Evolutionary conservation across 2,113 vertebrate species (phyloP), one percentile per base, ranked within the genome.

Genomic region (Ptychochromis oligacanthus): DNA sequence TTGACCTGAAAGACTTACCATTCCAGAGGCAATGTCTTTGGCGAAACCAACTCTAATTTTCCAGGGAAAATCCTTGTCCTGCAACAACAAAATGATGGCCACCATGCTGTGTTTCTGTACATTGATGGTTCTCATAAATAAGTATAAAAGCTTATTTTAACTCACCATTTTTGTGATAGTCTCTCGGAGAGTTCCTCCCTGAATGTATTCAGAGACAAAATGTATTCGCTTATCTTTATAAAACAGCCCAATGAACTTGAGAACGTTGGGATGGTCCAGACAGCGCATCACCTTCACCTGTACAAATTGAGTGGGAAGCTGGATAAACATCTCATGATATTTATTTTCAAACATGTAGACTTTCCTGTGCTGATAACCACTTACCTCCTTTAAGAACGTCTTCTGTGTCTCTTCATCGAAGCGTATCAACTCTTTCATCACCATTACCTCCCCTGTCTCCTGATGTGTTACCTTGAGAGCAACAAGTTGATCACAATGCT

Each of bases 231-330:
- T 99, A 94, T 99, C 98, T 91, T 99, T 99, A 82, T 99, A 99
- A 77, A 99, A 97, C 38, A 99, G 95, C 6, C 98, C 98, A 0
- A 99, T 99, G 90, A 99, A 99, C 93, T 95, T 97, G 49, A 99
- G 96, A 64, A 99, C 98, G 0, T 99, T 99, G 31, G 98, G 98
- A 86, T 99, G 98, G 84, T 99, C 97, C 62, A 99, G 93, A 85
- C 98, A 98, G 5, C 98, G 96, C 98, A 99, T 99, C 91, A 99
- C 98, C 90, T 99, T 99, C 84, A 99, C 98, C 98, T 99, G 93
- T 26, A 49, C 1, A 64, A 6, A 43, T 28, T n/a, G 10, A 61
- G 18, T 40, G 12, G 2, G 67, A 79, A 24, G 34, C 40, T 26
- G 13, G 8, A 38, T 22, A 59, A 46, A 52, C 13, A 52, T 7